phyloP scores from a whole-genome alignment of 2,888 invertebrate species.

The Agapostemon virescens region DNA sequence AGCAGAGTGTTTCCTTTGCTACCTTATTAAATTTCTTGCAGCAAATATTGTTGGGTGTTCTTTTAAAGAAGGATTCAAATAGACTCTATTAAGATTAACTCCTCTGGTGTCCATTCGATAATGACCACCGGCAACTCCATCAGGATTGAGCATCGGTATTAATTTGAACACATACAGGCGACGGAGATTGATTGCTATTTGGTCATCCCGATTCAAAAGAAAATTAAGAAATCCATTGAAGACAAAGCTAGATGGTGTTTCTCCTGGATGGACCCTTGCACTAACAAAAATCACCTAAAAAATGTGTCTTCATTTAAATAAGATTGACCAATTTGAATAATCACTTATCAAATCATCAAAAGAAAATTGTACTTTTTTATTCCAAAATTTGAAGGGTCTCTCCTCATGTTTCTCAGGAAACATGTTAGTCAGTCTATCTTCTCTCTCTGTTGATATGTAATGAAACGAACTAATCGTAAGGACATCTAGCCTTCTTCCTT shows the following conservation, averaged over 20 bases:
- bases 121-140: conserved; percentile 93
- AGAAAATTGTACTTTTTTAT: conserved; percentile 85
- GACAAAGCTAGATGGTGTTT: conserved; percentile 94
- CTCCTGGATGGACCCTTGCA: conserved; percentile 95
- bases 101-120: conserved; percentile 93
- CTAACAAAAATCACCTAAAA: conserved; percentile 90
- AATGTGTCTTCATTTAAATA: conserved; percentile 16
- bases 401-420: conserved; percentile 86
- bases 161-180: conserved; percentile 92
- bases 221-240: conserved; percentile 93
- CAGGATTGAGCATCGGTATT: conserved; percentile 95
- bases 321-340: not conserved
- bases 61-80: conserved; percentile 87
- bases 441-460: conserved; percentile 87
- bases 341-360: not conserved
- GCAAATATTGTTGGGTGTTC: conserved; percentile 93
- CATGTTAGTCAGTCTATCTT: conserved; percentile 86
- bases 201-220: conserved; percentile 88
- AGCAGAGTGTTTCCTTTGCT: conserved; percentile 69
- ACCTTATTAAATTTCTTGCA: conserved; percentile 88
- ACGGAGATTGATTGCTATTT: conserved; percentile 87
- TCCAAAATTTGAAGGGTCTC: conserved; percentile 88
- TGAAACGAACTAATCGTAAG: conserved; percentile 91
- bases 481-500: conserved; percentile 89
- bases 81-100: conserved; percentile 93